Evolutionary conservation across 2,797 vertebrate species (phyloP).

Genomic region (Eutrigla gurnardus): DNA sequence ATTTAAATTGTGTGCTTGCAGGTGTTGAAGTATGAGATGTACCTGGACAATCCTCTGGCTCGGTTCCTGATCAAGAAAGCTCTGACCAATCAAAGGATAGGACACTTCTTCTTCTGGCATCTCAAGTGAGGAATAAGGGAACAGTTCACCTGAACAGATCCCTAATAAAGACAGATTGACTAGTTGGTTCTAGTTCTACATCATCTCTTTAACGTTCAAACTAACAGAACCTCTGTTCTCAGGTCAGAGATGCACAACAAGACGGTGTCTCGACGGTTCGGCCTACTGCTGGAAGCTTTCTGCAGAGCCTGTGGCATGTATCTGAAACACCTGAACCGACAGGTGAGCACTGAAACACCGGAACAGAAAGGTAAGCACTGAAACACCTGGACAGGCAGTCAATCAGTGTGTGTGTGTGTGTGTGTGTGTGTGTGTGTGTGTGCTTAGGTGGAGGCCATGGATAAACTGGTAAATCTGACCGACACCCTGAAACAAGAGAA

Average conservation of each 20-base stretch:
- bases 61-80: conserved; percentile 88
- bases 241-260: conserved; percentile 89
- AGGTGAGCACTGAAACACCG: conserved; percentile 58
- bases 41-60: conserved; percentile 87
- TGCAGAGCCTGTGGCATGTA: conserved; percentile 89
- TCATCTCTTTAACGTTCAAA: background rate
- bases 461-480: conserved; percentile 87
- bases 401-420: background rate
- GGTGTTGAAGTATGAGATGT: conserved; percentile 88
- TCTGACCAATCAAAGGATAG: conserved; percentile 87
- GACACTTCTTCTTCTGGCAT: conserved; percentile 90
- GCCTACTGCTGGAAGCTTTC: conserved; percentile 86
- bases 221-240: conserved; percentile 1
- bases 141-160: background rate
- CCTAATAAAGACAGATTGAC: background rate
- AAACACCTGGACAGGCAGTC: background rate
- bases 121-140: conserved; percentile 78
- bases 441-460: conserved; percentile 86
- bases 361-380: too few species aligned
- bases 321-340: conserved; percentile 86
- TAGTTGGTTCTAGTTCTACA: background rate
- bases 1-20: conserved; percentile 41
- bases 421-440: conserved; percentile 5
- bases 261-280: conserved; percentile 83
- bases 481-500: conserved; percentile 88